phyloP scores from a whole-genome alignment of 2,888 invertebrate species.

The Lepeophtheirus nordmannii region DNA sequence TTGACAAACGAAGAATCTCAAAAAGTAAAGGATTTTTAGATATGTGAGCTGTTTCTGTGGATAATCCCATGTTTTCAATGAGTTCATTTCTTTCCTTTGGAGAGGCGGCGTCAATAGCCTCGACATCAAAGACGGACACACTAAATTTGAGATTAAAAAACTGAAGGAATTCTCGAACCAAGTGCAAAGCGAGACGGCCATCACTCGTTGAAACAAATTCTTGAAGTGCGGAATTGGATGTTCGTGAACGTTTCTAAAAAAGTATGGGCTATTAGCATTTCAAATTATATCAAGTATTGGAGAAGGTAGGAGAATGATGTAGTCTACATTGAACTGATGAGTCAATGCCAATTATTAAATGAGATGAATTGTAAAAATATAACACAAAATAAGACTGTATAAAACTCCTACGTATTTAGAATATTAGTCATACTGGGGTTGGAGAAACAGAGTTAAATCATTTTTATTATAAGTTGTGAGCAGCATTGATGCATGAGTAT shows the following conservation, averaged over 20 bases:
- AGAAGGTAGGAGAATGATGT: too few relatives aligned
- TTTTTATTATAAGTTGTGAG: too few relatives aligned
- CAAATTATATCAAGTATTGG: too few relatives aligned
- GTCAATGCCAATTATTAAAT: too few relatives aligned
- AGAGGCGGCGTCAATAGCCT: constrained; percentile 41
- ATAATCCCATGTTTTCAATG: constrained; percentile 18
- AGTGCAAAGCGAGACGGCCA: constrained; percentile 45
- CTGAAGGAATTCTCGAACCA: constrained; percentile 64
- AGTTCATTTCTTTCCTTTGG: constrained; percentile 41
- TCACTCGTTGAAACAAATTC: constrained; percentile 44
- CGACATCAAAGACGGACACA: constrained; percentile 61
- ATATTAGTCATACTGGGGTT: too few relatives aligned
- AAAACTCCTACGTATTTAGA: too few relatives aligned
- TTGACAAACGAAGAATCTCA: constrained; percentile 23
- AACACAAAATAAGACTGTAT: too few relatives aligned
- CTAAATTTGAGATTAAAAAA: constrained; percentile 64
- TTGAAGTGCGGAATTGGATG: constrained; percentile 42
- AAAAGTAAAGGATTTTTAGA: constrained; percentile 15
- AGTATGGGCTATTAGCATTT: too few relatives aligned
- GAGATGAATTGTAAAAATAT: too few relatives aligned
- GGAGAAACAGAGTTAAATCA: too few relatives aligned
- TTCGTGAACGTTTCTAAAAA: constrained; percentile 31
- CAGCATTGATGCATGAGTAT: too few relatives aligned
- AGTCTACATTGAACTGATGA: too few relatives aligned
- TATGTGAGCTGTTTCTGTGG: constrained; percentile 1